Base-by-base conservation (phyloP, 2,888 invertebrate species). In the Drosophila parthenogenetica region DNA sequence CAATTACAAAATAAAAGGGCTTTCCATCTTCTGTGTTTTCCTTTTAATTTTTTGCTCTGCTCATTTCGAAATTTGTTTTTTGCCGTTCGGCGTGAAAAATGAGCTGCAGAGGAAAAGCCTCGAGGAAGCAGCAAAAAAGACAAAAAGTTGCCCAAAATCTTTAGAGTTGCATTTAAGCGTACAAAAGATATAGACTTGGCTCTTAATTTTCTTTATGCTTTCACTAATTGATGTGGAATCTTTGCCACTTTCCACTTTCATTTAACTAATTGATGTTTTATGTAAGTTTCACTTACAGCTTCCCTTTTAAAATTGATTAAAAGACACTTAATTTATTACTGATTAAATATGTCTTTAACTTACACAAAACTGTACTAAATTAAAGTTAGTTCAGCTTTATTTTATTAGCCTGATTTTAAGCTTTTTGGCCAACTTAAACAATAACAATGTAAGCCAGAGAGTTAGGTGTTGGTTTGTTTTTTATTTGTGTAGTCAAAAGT, bases 1-100 rank as follows among this genome's bases (percentile, higher is more conserved):
- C 83, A 86, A 83, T 83, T 83, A 83, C 70, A 86, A 83, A 73
- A 73, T 63, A 64, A 66, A 73, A 75, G 70, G 73, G 63, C 64
- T 67, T 70, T 54, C 54, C 43, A 40, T 54, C 16, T 50, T 35
- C 49, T 14, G 51, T 59, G 51, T 59, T 64, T 59, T 32, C 43
- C 14, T 19, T 5, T 16, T 39, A n/a, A 45, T 54, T 45, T 61
- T 65, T 45, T 40, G 25, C 50, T 43, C 19, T 64, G 66, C 55
- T 73, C 76, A 67, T 77, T 77, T 77, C 2, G 48, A 55, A 78
- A 73, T 45, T 69, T 57, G 63, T 48, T 37, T 35, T 48, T 54
- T 48, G 45, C 62, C 55, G 39, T 70, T 62, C 46, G 45, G 68
- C 70, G 68, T 72, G 80, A 82, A 85, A 82, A 85, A 81, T 77